These are phyloP conservation scores for Rhinopomastus cyanomelas DNA, from an alignment of 2,113 vertebrate species.

Conservation along the genomic window DNA sequence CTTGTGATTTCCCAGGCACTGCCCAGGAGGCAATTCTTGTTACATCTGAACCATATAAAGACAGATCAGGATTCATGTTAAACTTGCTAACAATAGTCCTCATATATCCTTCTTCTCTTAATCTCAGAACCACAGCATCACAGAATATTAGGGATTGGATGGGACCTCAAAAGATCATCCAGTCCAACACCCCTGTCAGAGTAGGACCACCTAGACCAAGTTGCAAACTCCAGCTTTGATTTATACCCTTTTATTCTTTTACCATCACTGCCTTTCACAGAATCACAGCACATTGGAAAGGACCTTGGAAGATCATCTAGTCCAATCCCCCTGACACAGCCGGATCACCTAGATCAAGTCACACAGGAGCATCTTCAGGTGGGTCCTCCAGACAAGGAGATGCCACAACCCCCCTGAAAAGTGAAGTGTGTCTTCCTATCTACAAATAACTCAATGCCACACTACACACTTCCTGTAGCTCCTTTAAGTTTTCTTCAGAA, in stretches of 20 bases:
- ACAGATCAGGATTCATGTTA: not conserved
- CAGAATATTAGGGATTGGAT: no score
- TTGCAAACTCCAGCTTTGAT: not conserved
- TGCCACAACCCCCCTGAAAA: no score
- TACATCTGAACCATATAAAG: rapidly evolving
- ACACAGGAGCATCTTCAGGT: no score
- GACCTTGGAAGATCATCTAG: no score
- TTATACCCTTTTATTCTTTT: not conserved
- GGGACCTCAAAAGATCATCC: no score
- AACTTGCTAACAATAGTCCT: not conserved
- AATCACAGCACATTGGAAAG: no score
- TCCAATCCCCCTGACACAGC: no score
- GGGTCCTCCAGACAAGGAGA: no score
- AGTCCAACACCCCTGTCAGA: no score
- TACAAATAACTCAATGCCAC: not conserved
- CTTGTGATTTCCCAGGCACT: not conserved
- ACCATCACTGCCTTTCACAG: not conserved
- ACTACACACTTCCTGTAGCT: not conserved
- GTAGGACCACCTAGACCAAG: no score
- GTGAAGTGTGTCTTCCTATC: not conserved
- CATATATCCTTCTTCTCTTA: not conserved
- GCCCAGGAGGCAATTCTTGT: not conserved
- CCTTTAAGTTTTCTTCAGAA: not conserved
- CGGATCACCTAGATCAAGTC: no score
- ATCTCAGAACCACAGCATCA: no score